phyloP scores from a whole-genome alignment of 2,888 invertebrate genomes.

The Erebia palarica region DNA sequence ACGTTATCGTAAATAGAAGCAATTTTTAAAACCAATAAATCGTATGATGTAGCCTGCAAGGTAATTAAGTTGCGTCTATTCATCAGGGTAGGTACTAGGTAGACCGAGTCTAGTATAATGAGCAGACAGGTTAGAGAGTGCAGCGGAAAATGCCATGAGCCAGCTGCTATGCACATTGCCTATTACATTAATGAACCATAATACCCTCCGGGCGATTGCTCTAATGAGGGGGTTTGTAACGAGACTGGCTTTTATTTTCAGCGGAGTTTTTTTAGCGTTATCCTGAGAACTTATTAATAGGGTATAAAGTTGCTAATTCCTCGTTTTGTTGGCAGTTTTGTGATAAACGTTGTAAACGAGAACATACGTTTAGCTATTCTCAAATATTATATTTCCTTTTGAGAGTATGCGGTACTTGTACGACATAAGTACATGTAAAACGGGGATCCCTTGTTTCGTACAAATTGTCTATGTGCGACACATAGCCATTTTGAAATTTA shows the following conservation, averaged over 20 bases:
- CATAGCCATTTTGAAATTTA: no score
- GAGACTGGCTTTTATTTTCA: neutral
- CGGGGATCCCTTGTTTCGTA: no score
- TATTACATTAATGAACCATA: slow-evolving; percentile 5
- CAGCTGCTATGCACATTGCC: neutral
- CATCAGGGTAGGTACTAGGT: no score
- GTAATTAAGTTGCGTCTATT: no score
- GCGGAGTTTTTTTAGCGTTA: neutral
- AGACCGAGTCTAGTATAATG: neutral
- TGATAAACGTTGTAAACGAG: neutral
- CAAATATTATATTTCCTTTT: no score
- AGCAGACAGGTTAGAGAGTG: neutral
- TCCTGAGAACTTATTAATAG: neutral
- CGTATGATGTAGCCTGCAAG: no score
- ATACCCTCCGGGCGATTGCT: neutral
- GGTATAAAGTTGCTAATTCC: neutral
- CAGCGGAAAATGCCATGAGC: neutral
- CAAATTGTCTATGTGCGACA: no score
- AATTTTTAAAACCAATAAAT: no score
- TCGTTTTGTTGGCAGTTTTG: neutral
- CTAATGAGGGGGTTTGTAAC: slow-evolving; percentile 7
- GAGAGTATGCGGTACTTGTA: no score
- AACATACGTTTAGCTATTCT: no score
- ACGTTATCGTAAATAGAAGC: no score
- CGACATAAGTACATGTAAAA: no score